phyloP scores from a whole-genome alignment of 2,797 vertebrate species.

The Kryptopterus vitreolus region DNA sequence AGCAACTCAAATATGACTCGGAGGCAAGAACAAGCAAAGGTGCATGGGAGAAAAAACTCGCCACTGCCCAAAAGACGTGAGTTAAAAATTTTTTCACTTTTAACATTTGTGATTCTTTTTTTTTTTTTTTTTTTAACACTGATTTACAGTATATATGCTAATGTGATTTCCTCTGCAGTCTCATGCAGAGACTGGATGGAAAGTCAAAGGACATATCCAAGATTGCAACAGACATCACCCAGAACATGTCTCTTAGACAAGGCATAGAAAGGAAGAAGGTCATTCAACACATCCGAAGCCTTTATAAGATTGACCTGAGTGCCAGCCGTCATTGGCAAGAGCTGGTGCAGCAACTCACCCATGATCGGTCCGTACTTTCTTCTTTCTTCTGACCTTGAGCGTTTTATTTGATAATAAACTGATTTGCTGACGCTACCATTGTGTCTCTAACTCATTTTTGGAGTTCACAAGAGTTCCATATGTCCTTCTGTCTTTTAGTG shows the following conservation, averaged over 20 bases:
- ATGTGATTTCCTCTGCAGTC: conserved; percentile 69
- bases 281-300: conserved; percentile 94
- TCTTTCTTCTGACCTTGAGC: not conserved
- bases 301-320: conserved; percentile 93
- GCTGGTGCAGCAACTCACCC: conserved; percentile 92
- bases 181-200: conserved; percentile 90
- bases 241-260: conserved; percentile 92
- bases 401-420: not conserved
- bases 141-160: not conserved
- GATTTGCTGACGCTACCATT: not conserved
- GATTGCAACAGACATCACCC: conserved; percentile 96
- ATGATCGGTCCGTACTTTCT: conserved; percentile 84
- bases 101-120: not conserved
- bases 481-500: conserved; percentile 68
- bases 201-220: conserved; percentile 98
- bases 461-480: too few relatives aligned
- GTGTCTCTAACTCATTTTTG: not conserved
- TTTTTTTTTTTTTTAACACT: too few relatives aligned
- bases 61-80: conserved; percentile 87
- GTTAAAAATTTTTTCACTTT: not conserved
- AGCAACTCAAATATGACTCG: conserved; percentile 87
- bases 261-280: conserved; percentile 97
- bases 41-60: conserved; percentile 92
- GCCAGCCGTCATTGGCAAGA: conserved; percentile 97
- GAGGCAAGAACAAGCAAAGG: conserved; percentile 87